Conservation (phyloP, 2,888 invertebrate genomes). For the Luperina nickerlii region DNA sequence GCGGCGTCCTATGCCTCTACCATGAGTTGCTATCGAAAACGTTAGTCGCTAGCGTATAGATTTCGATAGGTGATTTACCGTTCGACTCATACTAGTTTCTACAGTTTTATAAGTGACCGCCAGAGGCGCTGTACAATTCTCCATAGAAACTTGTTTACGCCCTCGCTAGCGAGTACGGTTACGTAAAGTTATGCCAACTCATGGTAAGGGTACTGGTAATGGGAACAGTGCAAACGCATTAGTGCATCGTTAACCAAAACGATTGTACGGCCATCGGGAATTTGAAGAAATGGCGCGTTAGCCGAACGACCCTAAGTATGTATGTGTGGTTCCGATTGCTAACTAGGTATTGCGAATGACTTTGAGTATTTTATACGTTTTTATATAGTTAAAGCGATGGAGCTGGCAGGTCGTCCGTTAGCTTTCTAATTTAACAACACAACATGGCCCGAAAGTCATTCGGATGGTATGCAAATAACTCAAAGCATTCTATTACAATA, state of each 20-base stretch:
- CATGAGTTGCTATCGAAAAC: no score
- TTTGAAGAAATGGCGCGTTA: constrained; percentile 64
- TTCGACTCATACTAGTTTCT: no score
- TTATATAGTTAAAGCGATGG: background rate
- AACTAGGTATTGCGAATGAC: constrained; percentile 25
- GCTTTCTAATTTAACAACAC: background rate
- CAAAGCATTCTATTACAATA: background rate
- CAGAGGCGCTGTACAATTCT: no score
- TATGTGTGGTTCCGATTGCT: constrained; percentile 40
- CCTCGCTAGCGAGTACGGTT: no score
- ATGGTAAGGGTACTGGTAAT: constrained; percentile 72
- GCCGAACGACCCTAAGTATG: constrained; percentile 54
- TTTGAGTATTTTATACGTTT: constrained; percentile 1
- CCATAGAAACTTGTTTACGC: no score
- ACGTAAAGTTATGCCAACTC: no score
- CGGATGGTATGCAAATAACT: background rate
- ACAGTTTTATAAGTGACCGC: no score
- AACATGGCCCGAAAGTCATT: no score
- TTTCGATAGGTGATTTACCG: no score
- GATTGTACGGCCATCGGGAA: constrained; percentile 68
- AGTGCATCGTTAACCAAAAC: constrained; percentile 85
- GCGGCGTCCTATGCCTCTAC: no score
- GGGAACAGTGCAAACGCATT: constrained; percentile 88
- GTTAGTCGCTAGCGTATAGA: no score
- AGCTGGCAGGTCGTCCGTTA: background rate